Conservation (phyloP, 2,797 vertebrate genomes). For the Bradypus variegatus region DNA sequence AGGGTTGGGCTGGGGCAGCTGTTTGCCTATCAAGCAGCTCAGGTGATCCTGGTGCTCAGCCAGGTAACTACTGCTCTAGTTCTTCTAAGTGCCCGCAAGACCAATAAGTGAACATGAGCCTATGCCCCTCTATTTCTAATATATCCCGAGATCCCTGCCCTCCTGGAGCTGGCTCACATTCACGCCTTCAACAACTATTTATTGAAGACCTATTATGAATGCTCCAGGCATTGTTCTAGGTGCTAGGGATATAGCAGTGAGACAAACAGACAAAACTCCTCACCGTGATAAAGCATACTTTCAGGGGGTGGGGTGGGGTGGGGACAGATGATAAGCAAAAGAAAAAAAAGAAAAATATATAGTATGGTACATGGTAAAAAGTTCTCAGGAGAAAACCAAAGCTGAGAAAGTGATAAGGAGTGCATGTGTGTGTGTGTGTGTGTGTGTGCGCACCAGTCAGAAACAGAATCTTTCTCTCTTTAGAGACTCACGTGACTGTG, state of each 20-base stretch:
- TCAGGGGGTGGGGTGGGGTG: neutral
- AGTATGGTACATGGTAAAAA: neutral
- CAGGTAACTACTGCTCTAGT: neutral
- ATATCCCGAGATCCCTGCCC: neutral
- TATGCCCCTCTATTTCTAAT: neutral
- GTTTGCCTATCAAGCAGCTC: neutral
- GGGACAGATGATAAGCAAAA: neutral
- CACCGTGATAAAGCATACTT: neutral
- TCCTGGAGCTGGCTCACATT: neutral
- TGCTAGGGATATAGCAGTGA: no score
- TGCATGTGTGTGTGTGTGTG: no score
- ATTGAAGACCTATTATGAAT: neutral
- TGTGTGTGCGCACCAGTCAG: neutral
- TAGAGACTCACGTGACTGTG: no score
- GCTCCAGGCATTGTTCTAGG: neutral
- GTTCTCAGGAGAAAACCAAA: neutral
- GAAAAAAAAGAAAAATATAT: neutral
- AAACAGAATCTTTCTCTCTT: no score
- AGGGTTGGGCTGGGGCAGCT: neutral
- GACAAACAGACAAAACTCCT: neutral
- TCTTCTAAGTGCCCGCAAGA: neutral
- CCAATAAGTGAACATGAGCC: neutral
- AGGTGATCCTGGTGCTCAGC: neutral
- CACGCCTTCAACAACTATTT: neutral
- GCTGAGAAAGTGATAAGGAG: neutral